A percentile compares a stretch with the other conserved stretches of the same genome.
These are phyloP conservation scores for Mythimna pallens DNA, from an alignment of 2,888 invertebrate genomes.

Conservation along the genomic window DNA sequence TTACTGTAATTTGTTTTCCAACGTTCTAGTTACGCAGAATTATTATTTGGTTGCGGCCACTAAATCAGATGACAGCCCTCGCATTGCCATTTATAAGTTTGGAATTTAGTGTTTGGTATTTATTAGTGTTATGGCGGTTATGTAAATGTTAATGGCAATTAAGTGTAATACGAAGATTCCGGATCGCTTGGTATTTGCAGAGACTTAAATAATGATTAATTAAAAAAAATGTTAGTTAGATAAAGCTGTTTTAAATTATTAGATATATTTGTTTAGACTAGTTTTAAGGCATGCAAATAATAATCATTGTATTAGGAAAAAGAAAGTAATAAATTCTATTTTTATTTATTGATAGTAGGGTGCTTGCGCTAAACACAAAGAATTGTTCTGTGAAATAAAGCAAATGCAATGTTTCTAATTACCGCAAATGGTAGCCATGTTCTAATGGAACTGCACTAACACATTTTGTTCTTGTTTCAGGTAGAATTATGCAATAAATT, in stretches of 20 bases:
- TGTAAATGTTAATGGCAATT: slow-evolving; percentile 30
- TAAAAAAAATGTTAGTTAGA: too few species aligned
- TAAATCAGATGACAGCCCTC: slow-evolving; percentile 41
- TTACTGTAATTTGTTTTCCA: slow-evolving; percentile 61
- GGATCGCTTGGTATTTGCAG: slow-evolving; percentile 45
- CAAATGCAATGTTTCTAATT: slow-evolving; percentile 54
- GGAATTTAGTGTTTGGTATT: slow-evolving; percentile 38
- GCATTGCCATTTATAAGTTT: slow-evolving; percentile 42
- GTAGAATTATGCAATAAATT: slow-evolving; percentile 91
- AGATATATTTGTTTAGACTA: too few species aligned
- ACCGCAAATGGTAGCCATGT: slow-evolving; percentile 56
- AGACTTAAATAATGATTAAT: slow-evolving; percentile 3
- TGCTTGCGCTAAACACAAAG: slow-evolving; percentile 7
- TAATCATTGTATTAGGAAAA: too few species aligned
- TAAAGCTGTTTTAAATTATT: too few species aligned
- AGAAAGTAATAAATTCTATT: too few species aligned
- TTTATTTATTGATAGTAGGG: too few species aligned
- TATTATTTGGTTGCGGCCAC: slow-evolving; percentile 51
- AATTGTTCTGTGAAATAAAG: slow-evolving; percentile 34
- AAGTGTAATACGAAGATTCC: slow-evolving; percentile 26
- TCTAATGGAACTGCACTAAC: slow-evolving; percentile 81
- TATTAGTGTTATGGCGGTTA: slow-evolving; percentile 33
- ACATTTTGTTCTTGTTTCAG: slow-evolving; percentile 90
- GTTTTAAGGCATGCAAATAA: too few species aligned
- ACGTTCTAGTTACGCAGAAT: slow-evolving; percentile 51